These are phyloP conservation scores for Zophobas morio DNA, from an alignment of 1,140 invertebrate species.

Conservation along the genomic window DNA sequence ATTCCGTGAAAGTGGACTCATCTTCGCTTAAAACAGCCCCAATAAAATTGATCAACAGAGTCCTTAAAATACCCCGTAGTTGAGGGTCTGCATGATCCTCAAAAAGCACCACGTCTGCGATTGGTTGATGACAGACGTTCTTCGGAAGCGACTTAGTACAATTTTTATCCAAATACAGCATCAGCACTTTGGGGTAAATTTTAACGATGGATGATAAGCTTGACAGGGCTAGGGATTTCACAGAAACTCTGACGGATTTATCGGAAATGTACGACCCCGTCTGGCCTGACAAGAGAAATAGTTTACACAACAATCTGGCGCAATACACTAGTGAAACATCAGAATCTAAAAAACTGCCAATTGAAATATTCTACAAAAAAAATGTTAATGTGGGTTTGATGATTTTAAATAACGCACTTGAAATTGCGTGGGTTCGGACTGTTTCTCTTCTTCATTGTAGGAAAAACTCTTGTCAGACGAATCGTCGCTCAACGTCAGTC, in stretches of 20 bases:
- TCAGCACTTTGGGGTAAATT: slow-evolving; percentile 80
- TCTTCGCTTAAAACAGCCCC: slow-evolving; percentile 74
- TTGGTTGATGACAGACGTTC: slow-evolving; percentile 70
- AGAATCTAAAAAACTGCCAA: slow-evolving; percentile 78
- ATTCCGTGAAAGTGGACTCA: slow-evolving; percentile 71
- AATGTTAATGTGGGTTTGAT: slow-evolving; percentile 12
- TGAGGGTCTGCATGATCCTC: slow-evolving; percentile 86
- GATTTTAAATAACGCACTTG: slow-evolving; percentile 5
- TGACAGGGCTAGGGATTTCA: slow-evolving; percentile 85
- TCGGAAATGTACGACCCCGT: slow-evolving; percentile 76
- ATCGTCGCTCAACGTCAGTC: slow-evolving; percentile 56
- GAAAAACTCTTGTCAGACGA: slow-evolving; percentile 63
- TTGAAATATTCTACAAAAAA: slow-evolving; percentile 70
- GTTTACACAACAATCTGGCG: slow-evolving; percentile 79
- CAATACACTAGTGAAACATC: slow-evolving; percentile 83
- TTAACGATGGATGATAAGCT: slow-evolving; percentile 80
- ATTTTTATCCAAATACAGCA: slow-evolving; percentile 74
- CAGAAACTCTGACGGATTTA: slow-evolving; percentile 82
- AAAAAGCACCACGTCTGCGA: slow-evolving; percentile 81
- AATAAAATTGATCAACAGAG: slow-evolving; percentile 79
- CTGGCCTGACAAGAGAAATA: slow-evolving; percentile 82
- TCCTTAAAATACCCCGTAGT: slow-evolving; percentile 80
- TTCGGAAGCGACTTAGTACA: slow-evolving; percentile 42
- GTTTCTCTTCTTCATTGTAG: slow-evolving; percentile 57
- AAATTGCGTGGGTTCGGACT: background rate